Percentiles rank a stretch among this genome's conserved stretches.
phyloP scores from a whole-genome alignment of 2,888 invertebrate genomes.

The Mesorhabditis spiculigera region DNA sequence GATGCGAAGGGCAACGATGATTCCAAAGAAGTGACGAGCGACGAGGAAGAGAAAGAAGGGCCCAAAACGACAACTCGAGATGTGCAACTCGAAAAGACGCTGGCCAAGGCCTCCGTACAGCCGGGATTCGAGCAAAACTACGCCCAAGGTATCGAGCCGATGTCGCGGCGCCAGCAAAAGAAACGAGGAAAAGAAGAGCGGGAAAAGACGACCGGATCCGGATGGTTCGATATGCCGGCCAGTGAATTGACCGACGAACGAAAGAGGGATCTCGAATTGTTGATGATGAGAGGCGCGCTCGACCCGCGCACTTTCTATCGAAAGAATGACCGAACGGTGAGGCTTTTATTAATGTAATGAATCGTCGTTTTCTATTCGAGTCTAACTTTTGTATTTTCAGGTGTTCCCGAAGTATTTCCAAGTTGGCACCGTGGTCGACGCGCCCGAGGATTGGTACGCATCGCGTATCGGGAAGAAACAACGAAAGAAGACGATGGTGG shows the following conservation, averaged over 20 bases:
- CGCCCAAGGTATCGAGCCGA: too few relatives aligned
- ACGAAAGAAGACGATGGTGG: constrained; percentile 83
- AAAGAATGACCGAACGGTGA: constrained; percentile 75
- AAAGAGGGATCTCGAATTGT: constrained; percentile 73
- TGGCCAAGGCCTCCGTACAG: too few relatives aligned
- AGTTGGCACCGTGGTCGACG: constrained; percentile 71
- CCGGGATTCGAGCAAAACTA: too few relatives aligned
- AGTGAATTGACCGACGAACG: constrained; percentile 80
- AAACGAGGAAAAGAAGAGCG: constrained; percentile 67
- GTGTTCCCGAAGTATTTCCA: constrained; percentile 85
- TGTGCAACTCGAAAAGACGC: too few relatives aligned
- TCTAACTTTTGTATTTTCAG: too few relatives aligned
- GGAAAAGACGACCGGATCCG: constrained; percentile 77
- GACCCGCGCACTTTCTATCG: constrained; percentile 93
- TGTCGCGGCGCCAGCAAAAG: too few relatives aligned
- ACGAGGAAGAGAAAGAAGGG: too few relatives aligned
- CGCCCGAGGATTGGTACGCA: constrained; percentile 80
- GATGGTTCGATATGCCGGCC: constrained; percentile 85
- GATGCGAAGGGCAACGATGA: too few relatives aligned
- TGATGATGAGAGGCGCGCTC: constrained; percentile 82
- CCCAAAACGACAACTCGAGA: too few relatives aligned
- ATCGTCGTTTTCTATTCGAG: too few relatives aligned
- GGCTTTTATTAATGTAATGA: too few relatives aligned
- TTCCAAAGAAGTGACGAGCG: too few relatives aligned
- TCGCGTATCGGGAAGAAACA: constrained; percentile 79